Evolutionary conservation across 2,888 invertebrate genomes (phyloP).

Genomic region (Monoplex corrugatus): DNA sequence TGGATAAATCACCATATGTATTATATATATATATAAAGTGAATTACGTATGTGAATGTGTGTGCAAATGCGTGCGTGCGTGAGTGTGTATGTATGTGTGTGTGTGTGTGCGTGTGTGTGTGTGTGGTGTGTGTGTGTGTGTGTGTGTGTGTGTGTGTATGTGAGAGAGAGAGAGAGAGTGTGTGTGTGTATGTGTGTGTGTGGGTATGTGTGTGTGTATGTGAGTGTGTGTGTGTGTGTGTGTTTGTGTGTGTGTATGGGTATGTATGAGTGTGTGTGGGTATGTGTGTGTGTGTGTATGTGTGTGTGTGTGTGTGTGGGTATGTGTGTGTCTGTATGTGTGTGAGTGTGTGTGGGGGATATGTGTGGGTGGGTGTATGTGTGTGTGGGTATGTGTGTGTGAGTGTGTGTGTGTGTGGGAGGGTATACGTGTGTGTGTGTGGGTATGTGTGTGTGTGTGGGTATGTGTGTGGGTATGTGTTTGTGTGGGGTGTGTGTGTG

Average conservation of each 20-base stretch:
- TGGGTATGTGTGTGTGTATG: neutral
- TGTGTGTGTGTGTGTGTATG: constrained; percentile 28
- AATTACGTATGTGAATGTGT: too few species aligned
- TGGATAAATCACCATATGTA: too few species aligned
- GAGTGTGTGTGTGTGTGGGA: neutral
- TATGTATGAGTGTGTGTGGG: neutral
- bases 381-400: neutral
- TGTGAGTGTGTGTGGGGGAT: neutral
- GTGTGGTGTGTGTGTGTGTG: constrained; percentile 10
- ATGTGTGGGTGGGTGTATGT: neutral
- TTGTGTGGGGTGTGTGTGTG: too few species aligned
- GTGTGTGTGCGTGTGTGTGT: neutral
- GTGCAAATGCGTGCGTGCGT: neutral
- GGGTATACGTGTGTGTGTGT: neutral
- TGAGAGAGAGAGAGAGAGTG: neutral
- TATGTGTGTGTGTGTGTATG: neutral
- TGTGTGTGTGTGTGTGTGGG: neutral
- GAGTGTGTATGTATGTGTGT: neutral
- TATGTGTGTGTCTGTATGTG: neutral
- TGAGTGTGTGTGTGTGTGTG: neutral
- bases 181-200: constrained; percentile 24
- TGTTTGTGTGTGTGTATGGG: neutral
- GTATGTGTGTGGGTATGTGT: too few species aligned
- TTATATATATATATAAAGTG: too few species aligned
- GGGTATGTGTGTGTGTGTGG: too few species aligned